These are phyloP conservation scores for Temnothorax nylanderi DNA, from an alignment of 1,140 invertebrate species.

Conservation along the genomic window DNA sequence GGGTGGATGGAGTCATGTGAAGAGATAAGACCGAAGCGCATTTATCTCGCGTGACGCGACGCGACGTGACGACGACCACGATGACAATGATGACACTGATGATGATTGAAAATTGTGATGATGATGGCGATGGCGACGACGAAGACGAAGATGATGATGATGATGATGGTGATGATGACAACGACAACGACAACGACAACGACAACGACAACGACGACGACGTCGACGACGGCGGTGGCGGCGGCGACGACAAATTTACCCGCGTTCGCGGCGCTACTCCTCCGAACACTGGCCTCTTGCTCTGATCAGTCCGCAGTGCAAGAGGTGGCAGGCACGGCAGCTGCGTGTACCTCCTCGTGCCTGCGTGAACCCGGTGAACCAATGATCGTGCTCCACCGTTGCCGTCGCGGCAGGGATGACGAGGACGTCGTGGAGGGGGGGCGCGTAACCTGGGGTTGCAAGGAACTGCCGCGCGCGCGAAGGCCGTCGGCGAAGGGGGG, in stretches of 20 bases:
- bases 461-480: conserved; percentile 70
- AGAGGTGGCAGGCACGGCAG: conserved; percentile 72
- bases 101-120: background rate
- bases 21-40: background rate
- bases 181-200: background rate
- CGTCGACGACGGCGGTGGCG: conserved; percentile 17
- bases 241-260: conserved; percentile 57
- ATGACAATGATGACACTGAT: background rate
- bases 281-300: conserved; percentile 64
- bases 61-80: background rate
- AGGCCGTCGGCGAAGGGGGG: conserved; percentile 59
- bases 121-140: background rate
- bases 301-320: conserved; percentile 70
- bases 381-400: conserved; percentile 78
- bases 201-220: background rate
- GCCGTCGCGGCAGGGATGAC: conserved; percentile 73
- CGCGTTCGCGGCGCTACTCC: conserved; percentile 66
- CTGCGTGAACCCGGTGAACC: conserved; percentile 80
- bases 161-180: background rate
- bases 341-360: conserved; percentile 78
- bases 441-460: conserved; percentile 65
- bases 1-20: background rate
- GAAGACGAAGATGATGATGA: background rate
- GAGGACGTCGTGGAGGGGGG: conserved; percentile 66
- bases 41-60: background rate